A percentile compares a stretch with the other conserved stretches of the same genome.
Conservation (phyloP, 2,797 vertebrate genomes). For the Xerus rutilus region DNA sequence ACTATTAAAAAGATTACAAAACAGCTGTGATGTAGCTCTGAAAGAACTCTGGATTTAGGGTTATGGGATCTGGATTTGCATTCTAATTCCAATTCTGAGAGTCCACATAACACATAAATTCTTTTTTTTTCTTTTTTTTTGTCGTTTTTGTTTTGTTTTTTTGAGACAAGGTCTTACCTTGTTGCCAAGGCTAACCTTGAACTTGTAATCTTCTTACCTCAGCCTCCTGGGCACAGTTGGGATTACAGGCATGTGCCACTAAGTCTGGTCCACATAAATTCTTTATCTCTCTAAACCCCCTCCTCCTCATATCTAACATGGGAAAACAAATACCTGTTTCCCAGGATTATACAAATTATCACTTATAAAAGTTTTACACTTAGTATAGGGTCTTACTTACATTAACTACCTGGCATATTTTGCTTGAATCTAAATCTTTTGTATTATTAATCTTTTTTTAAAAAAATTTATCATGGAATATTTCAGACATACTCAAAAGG, state of each 20-base stretch:
- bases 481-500: not conserved
- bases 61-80: not conserved
- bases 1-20: not conserved
- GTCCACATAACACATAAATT: too few species aligned
- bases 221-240: too few species aligned
- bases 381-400: not conserved
- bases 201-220: too few species aligned
- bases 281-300: not conserved
- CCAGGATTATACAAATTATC: not conserved
- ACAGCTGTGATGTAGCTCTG: not conserved
- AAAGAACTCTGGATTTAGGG: not conserved
- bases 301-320: not conserved
- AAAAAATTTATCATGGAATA: not conserved
- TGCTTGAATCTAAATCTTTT: not conserved
- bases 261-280: too few species aligned
- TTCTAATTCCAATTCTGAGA: not conserved
- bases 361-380: not conserved
- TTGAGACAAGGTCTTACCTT: too few species aligned
- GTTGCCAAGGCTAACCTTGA: too few species aligned
- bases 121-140: too few species aligned
- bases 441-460: not conserved
- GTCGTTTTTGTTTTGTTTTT: too few species aligned
- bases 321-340: not conserved
- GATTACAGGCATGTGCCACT: too few species aligned
- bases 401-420: not conserved